Percentiles rank a stretch among this genome's conserved stretches.
Evolutionary conservation across 2,888 invertebrate species (phyloP).

Genomic region (Conistra vaccinii): DNA sequence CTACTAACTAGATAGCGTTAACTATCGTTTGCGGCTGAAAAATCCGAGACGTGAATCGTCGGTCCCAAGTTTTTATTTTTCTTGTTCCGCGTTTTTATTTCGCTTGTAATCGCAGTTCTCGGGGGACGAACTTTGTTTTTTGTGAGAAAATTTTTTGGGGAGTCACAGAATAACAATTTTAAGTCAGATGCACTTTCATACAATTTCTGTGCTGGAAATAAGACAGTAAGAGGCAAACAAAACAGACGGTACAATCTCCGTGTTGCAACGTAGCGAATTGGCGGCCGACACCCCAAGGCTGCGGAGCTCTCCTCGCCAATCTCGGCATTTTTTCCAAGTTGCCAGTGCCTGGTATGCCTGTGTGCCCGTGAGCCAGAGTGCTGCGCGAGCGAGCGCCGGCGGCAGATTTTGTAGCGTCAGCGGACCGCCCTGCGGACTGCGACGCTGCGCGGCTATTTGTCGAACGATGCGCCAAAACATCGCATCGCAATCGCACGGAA

Average conservation of each 20-base stretch:
- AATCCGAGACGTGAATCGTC: slow-evolving; percentile 69
- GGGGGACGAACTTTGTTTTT: slow-evolving; percentile 66
- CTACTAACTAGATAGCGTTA: slow-evolving; percentile 86
- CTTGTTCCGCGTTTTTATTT: slow-evolving; percentile 65
- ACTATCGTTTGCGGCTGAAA: slow-evolving; percentile 79
- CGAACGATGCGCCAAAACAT: slow-evolving; percentile 90
- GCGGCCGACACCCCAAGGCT: slow-evolving; percentile 85
- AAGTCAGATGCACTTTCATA: slow-evolving; percentile 81
- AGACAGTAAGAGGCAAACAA: slow-evolving; percentile 88
- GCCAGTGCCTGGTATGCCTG: slow-evolving; percentile 64
- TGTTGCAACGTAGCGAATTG: slow-evolving; percentile 88
- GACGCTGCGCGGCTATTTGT: slow-evolving; percentile 84
- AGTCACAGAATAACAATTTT: slow-evolving; percentile 83
- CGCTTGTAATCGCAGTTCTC: slow-evolving; percentile 65
- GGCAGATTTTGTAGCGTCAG: slow-evolving; percentile 87
- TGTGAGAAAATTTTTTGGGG: slow-evolving; percentile 73
- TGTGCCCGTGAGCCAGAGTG: slow-evolving; percentile 30
- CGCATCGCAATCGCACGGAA: slow-evolving; percentile 88
- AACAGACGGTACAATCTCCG: slow-evolving; percentile 88
- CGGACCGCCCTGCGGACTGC: slow-evolving; percentile 86
- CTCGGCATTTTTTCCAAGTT: slow-evolving; percentile 86
- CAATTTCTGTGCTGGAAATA: slow-evolving; percentile 87
- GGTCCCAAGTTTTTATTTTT: slow-evolving; percentile 65
- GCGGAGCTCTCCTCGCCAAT: slow-evolving; percentile 84
- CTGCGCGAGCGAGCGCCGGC: slow-evolving; percentile 73